Percentiles rank a stretch among this genome's conserved stretches.
Conservation (phyloP, 2,888 invertebrate species). For the Diarsia dahlii region DNA sequence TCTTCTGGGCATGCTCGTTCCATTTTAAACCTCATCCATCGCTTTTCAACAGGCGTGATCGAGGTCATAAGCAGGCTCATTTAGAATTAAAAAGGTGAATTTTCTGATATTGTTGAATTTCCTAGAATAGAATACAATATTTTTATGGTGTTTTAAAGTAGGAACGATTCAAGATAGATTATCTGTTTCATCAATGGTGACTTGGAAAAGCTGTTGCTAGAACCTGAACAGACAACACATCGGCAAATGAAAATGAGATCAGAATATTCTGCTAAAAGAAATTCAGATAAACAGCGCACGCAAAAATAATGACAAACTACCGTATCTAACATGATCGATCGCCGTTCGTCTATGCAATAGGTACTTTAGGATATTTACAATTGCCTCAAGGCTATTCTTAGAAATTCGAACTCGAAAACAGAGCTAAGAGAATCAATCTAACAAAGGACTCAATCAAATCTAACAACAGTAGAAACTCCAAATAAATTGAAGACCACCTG, state of each 20-base stretch:
- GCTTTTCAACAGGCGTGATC: too few relatives aligned
- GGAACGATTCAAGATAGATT: neutral
- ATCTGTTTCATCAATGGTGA: neutral
- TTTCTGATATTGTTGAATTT: neutral
- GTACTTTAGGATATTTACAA: neutral
- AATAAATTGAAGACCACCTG: constrained; percentile 6
- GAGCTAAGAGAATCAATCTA: neutral
- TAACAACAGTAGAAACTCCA: neutral
- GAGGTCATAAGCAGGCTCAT: too few relatives aligned
- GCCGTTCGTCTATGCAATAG: neutral
- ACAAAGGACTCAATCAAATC: constrained; percentile 1
- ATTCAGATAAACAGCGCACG: neutral
- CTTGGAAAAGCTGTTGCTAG: neutral
- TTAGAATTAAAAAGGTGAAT: too few relatives aligned
- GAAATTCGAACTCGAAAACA: neutral
- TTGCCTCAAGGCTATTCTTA: neutral
- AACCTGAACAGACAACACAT: neutral
- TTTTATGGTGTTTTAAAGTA: neutral
- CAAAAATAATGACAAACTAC: neutral
- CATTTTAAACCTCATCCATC: too few relatives aligned
- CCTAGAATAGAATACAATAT: neutral
- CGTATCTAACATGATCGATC: neutral
- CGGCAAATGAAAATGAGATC: neutral
- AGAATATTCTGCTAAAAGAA: neutral
- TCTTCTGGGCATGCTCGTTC: too few relatives aligned